Conservation (phyloP, 1,140 invertebrate genomes). For the Cotesia vestalis region DNA sequence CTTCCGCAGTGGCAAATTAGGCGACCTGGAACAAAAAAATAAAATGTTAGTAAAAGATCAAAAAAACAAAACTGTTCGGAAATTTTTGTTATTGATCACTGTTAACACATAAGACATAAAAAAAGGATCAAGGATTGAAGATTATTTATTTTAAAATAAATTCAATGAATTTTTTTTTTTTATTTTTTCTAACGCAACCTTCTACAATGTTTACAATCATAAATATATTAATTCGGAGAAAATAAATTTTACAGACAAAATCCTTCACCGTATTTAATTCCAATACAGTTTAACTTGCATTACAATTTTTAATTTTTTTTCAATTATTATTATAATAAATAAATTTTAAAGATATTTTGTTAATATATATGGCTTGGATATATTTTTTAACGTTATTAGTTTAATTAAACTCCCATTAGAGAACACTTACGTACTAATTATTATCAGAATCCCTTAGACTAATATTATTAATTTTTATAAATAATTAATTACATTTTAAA, state of each 20-base stretch:
- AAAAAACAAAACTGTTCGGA: background rate
- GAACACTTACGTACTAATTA: slow-evolving; percentile 63
- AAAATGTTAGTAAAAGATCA: slow-evolving; percentile 37
- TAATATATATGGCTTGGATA: background rate
- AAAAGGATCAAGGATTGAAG: too few relatives aligned
- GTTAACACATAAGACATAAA: background rate
- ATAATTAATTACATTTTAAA: slow-evolving; percentile 27
- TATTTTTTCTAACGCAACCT: too few relatives aligned
- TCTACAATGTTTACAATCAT: too few relatives aligned
- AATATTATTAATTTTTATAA: slow-evolving; percentile 40
- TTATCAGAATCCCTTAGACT: slow-evolving; percentile 62
- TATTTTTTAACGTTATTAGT: background rate
- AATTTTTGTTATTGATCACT: background rate
- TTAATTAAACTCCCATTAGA: slow-evolving; percentile 20
- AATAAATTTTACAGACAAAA: too few relatives aligned
- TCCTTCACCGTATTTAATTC: too few relatives aligned
- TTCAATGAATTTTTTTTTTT: too few relatives aligned
- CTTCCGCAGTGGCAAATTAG: slow-evolving; percentile 46
- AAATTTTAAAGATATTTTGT: too few relatives aligned
- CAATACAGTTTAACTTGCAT: too few relatives aligned
- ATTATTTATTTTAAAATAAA: too few relatives aligned
- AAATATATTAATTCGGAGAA: too few relatives aligned
- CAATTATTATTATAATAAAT: too few relatives aligned
- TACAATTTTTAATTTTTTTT: too few relatives aligned
- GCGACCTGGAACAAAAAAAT: slow-evolving; percentile 52